A percentile compares a stretch with the other conserved stretches of the same genome.
These are phyloP conservation scores for Ictalurus punctatus DNA, from an alignment of 2,113 vertebrate species.

Conservation along the genomic window DNA sequence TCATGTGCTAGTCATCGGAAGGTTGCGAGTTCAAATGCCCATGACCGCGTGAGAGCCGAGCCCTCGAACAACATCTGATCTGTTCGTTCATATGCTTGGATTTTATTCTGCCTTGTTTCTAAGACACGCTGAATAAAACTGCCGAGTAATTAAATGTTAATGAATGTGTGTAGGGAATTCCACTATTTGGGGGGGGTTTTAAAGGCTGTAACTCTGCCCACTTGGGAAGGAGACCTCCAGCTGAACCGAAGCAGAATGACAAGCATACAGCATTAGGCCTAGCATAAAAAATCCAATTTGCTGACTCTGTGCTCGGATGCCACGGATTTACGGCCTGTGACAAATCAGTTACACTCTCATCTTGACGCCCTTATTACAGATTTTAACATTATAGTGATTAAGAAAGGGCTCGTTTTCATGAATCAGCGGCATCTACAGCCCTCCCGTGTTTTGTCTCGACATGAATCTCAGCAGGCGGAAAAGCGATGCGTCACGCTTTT, in stretches of 20 bases:
- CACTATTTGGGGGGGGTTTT: background rate
- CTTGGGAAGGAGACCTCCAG: slow-evolving; percentile 17
- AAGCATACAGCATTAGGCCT: slow-evolving; percentile 51
- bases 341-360: slow-evolving; percentile 66
- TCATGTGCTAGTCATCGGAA: background rate
- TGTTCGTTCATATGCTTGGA: background rate
- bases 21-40: background rate
- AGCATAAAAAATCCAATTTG: slow-evolving; percentile 66
- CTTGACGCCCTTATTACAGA: slow-evolving; percentile 55
- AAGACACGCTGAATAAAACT: background rate
- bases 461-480: slow-evolving; percentile 15
- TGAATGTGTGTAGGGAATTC: slow-evolving; percentile 13
- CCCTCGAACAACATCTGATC: background rate
- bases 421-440: slow-evolving; percentile 30
- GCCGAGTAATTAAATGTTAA: background rate
- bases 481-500: background rate
- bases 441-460: slow-evolving; percentile 27
- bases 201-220: background rate
- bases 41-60: background rate
- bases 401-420: slow-evolving; percentile 46
- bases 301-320: slow-evolving; percentile 63
- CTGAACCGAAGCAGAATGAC: slow-evolving; percentile 36
- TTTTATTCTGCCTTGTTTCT: background rate
- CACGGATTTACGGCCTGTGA: slow-evolving; percentile 63
- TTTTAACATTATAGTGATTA: slow-evolving; percentile 65